Evolutionary conservation across 2,888 invertebrate species (phyloP).

Genomic region (Melanophora roralis): DNA sequence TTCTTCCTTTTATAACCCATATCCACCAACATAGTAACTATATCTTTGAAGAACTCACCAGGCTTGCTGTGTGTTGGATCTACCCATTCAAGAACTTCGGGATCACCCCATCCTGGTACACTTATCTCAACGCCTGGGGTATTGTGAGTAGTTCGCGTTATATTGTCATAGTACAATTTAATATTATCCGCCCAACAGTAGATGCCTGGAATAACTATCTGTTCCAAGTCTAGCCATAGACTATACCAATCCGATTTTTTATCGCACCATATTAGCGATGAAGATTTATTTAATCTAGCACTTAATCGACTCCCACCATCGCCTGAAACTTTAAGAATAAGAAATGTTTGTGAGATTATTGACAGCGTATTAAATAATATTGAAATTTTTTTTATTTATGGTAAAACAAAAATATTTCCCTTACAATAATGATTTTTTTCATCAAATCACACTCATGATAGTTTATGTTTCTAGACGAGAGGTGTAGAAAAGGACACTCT

Average conservation of each 20-base stretch:
- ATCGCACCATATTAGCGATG: conserved; percentile 88
- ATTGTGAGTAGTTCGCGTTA: conserved; percentile 88
- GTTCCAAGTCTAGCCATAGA: conserved; percentile 96
- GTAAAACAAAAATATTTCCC: too few species aligned
- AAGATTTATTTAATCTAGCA: conserved; percentile 90
- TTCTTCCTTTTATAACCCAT: conserved; percentile 86
- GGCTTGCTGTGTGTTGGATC: conserved; percentile 91
- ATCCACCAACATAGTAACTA: conserved; percentile 87
- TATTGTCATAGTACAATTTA: conserved; percentile 89
- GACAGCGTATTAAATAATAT: too few species aligned
- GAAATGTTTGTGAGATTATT: too few species aligned
- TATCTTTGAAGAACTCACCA: conserved; percentile 92
- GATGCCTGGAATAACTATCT: conserved; percentile 91
- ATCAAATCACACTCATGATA: too few species aligned
- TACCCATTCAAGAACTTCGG: conserved; percentile 94
- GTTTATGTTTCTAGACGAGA: too few species aligned
- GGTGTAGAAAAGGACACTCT: too few species aligned
- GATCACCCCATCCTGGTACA: conserved; percentile 93
- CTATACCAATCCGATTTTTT: conserved; percentile 90
- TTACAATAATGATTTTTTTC: too few species aligned
- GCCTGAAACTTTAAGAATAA: conserved; percentile 87
- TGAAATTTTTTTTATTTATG: too few species aligned
- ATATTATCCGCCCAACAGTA: conserved; percentile 97
- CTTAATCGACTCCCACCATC: conserved; percentile 98
- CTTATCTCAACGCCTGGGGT: conserved; percentile 79